Percentiles rank a stretch among this genome's conserved stretches.
Evolutionary conservation across 37 sponge, comb jelly and placozoan species (phyloP).

Genomic region (Aphrocallistes beatrix): DNA sequence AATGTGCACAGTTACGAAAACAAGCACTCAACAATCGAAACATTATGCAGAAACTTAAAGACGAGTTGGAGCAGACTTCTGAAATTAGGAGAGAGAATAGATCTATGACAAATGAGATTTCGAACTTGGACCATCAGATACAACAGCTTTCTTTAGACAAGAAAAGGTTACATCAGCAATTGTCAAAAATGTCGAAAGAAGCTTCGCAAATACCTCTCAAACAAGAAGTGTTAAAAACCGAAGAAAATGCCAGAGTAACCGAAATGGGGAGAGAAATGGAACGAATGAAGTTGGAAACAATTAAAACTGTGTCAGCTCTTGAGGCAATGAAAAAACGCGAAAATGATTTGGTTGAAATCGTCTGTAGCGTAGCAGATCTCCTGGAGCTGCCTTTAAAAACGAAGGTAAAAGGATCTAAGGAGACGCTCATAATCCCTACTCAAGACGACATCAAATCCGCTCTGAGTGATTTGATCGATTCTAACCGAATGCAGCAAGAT

Average conservation of each 20-base stretch:
- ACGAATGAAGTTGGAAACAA: not conserved
- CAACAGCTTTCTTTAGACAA: not conserved
- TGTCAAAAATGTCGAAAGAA: not conserved
- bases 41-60: constrained; percentile 7
- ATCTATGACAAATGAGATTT: not conserved
- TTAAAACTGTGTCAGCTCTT: not conserved
- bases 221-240: constrained; percentile 11
- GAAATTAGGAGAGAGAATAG: not conserved
- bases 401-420: not conserved
- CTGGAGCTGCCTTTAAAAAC: not conserved
- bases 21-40: not conserved
- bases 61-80: constrained; percentile 4
- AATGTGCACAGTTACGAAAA: not conserved
- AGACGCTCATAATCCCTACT: constrained; percentile 3
- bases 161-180: not conserved
- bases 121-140: not conserved
- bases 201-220: not conserved
- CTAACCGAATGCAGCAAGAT: constrained; percentile 8
- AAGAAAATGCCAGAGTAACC: not conserved
- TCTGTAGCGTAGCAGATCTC: not conserved
- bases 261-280: not conserved
- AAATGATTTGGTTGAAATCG: not conserved
- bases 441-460: constrained; percentile 2
- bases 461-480: not conserved
- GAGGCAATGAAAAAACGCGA: not conserved